Percentiles rank a stretch among this genome's conserved stretches.
These are phyloP conservation scores for Delichon dasypus DNA, from an alignment of 2,797 vertebrate species.

Conservation along the genomic window DNA sequence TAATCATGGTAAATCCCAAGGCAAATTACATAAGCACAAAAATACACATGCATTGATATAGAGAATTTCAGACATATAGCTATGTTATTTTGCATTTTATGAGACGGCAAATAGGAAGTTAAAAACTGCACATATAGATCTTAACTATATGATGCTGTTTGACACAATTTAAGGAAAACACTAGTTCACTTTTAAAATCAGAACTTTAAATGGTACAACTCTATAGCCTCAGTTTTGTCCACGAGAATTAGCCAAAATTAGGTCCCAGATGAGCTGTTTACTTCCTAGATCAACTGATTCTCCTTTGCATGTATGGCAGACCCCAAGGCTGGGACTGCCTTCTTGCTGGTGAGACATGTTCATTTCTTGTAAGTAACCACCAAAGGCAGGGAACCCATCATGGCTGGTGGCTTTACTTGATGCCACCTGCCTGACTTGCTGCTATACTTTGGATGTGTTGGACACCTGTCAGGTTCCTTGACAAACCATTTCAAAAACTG, in stretches of 20 bases:
- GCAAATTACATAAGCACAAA: conserved; percentile 13
- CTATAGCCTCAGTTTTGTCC: neutral
- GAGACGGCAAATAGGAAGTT: neutral
- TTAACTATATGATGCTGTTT: neutral
- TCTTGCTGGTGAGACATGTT: fast-evolving
- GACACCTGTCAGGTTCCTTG: neutral
- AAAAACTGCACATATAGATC: neutral
- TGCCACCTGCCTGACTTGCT: neutral
- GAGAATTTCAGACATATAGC: neutral
- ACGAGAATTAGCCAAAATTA: neutral
- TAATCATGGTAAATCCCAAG: conserved; percentile 23
- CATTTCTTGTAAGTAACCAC: neutral
- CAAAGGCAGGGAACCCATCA: neutral
- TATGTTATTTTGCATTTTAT: neutral
- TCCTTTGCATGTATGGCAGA: neutral
- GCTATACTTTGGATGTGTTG: neutral
- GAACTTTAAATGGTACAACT: neutral
- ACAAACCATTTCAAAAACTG: neutral
- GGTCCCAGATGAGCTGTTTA: neutral
- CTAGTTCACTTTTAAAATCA: neutral
- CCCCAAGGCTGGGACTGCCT: neutral
- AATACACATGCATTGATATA: neutral
- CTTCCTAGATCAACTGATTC: neutral
- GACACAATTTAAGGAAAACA: neutral
- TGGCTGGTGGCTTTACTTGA: neutral